Conservation (phyloP, 1,140 invertebrate genomes). For the Teleopsis dalmanni region DNA sequence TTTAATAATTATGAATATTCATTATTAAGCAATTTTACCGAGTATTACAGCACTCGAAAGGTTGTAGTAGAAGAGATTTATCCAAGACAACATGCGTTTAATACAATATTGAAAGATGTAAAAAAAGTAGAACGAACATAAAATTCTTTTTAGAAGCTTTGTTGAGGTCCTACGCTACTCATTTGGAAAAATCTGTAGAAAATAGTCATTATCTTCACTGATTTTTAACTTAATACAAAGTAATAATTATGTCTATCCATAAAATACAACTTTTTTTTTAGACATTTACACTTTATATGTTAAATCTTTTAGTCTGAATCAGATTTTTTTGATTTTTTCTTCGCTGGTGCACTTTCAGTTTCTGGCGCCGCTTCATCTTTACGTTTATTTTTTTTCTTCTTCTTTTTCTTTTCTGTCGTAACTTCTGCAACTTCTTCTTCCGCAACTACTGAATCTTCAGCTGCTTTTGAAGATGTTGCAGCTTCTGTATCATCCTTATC, state of each 20-base stretch:
- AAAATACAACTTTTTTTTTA: background rate
- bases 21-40: no score
- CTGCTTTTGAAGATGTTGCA: slow-evolving; percentile 22
- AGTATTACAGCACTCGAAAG: no score
- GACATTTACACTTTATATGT: no score
- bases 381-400: slow-evolving; percentile 38
- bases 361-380: slow-evolving; percentile 23
- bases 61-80: no score
- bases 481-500: slow-evolving; percentile 6
- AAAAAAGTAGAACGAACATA: no score
- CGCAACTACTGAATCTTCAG: slow-evolving; percentile 17
- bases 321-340: slow-evolving; percentile 13
- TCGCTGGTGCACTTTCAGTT: slow-evolving; percentile 17
- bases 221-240: background rate
- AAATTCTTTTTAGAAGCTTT: background rate
- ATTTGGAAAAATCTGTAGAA: slow-evolving; percentile 4
- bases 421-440: slow-evolving; percentile 21
- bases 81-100: no score
- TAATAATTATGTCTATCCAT: background rate
- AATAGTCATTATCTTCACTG: background rate
- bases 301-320: slow-evolving; percentile 1
- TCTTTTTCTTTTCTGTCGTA: slow-evolving; percentile 45
- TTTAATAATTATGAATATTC: no score
- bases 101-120: no score
- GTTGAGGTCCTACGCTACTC: background rate